These are phyloP conservation scores for Athrips mouffetella DNA, from an alignment of 2,888 invertebrate genomes.

Conservation along the genomic window DNA sequence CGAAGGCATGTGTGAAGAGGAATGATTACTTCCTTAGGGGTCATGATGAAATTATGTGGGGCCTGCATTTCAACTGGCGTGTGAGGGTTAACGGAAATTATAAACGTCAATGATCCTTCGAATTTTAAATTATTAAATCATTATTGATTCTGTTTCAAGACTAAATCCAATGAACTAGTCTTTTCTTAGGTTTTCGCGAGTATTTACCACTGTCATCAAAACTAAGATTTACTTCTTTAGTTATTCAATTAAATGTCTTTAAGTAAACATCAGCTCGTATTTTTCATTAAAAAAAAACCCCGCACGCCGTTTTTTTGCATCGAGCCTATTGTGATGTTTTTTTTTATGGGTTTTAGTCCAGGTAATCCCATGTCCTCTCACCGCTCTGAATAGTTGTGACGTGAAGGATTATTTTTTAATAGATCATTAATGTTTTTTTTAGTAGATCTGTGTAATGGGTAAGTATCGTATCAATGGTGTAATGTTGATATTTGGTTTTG, in stretches of 20 bases:
- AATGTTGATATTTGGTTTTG: constrained; percentile 32
- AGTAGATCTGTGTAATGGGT: no score
- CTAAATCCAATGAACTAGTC: background rate
- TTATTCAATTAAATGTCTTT: no score
- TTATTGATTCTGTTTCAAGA: no score
- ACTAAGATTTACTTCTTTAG: no score
- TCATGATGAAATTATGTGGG: constrained; percentile 39
- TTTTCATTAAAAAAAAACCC: no score
- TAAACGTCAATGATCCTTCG: constrained; percentile 10
- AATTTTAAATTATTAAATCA: background rate
- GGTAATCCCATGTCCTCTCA: constrained; percentile 72
- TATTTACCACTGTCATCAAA: no score
- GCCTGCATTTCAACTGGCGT: constrained; percentile 28
- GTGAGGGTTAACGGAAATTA: constrained; percentile 46
- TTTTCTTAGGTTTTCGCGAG: no score
- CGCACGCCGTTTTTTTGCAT: no score
- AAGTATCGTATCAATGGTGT: no score
- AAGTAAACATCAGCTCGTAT: no score
- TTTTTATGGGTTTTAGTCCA: constrained; percentile 68
- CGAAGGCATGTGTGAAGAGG: constrained; percentile 55
- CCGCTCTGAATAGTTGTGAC: constrained; percentile 65
- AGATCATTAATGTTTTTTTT: constrained; percentile 73
- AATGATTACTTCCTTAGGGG: constrained; percentile 54
- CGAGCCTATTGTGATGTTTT: constrained; percentile 48
- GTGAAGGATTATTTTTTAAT: constrained; percentile 74